Percentiles rank a stretch among this genome's conserved stretches.
Evolutionary conservation across 2,797 vertebrate genomes (phyloP).

Genomic region (Oophaga sylvatica): DNA sequence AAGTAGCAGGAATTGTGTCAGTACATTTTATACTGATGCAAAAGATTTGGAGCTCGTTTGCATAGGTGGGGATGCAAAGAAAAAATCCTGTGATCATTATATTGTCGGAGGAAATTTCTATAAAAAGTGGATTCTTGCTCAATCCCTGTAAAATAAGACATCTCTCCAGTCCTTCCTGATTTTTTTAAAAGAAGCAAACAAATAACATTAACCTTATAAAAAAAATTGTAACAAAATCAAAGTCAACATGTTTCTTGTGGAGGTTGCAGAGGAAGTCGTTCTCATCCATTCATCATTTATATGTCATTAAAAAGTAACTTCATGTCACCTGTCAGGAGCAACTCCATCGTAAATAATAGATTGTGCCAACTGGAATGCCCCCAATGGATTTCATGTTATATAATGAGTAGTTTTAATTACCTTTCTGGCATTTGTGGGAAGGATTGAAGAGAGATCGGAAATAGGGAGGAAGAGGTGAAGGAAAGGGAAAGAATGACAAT

Average conservation of each 20-base stretch:
- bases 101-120: too few relatives aligned
- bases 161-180: too few relatives aligned
- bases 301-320: constrained; percentile 30
- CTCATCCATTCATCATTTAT: constrained; percentile 15
- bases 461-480: neutral
- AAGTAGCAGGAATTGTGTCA: too few relatives aligned
- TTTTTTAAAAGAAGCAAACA: too few relatives aligned
- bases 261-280: neutral
- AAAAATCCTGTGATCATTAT: too few relatives aligned
- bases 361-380: constrained; percentile 10
- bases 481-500: too few relatives aligned
- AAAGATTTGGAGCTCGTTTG: too few relatives aligned
- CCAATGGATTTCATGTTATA: neutral
- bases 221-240: neutral
- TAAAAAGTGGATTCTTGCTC: too few relatives aligned
- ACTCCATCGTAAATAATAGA: constrained; percentile 7
- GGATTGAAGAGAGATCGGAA: neutral
- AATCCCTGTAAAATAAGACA: too few relatives aligned
- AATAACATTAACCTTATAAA: too few relatives aligned
- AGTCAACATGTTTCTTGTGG: neutral
- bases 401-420: neutral
- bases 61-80: too few relatives aligned
- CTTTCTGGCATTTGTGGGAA: neutral
- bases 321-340: constrained; percentile 18
- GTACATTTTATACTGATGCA: too few relatives aligned